Evolutionary conservation across 2,113 vertebrate genomes (phyloP).

Genomic region (Epinephelus fuscoguttatus): DNA sequence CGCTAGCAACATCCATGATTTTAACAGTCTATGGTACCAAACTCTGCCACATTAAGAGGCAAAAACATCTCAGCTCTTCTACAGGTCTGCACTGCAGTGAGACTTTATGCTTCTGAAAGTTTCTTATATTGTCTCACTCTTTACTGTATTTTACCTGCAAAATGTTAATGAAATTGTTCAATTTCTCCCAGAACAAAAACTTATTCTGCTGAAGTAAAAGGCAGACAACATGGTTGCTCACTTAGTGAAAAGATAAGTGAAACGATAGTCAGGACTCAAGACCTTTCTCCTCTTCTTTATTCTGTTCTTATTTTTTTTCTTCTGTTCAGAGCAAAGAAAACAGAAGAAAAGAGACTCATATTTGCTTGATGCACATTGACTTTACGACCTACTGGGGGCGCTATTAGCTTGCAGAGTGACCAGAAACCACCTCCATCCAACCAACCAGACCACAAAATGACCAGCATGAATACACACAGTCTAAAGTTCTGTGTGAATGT

Average conservation of each 20-base stretch:
- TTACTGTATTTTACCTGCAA: neutral
- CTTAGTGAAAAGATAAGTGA: no score
- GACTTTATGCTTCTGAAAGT: no score
- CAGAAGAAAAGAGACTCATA: neutral
- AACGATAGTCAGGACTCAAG: neutral
- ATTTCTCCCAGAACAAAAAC: neutral
- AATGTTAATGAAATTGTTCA: neutral
- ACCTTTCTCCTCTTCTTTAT: neutral
- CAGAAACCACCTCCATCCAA: neutral
- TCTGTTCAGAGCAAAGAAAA: neutral
- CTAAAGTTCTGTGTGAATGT: slow-evolving; percentile 47
- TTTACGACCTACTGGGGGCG: slow-evolving; percentile 63
- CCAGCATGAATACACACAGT: slow-evolving; percentile 58
- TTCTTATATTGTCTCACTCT: neutral
- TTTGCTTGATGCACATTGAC: slow-evolving; percentile 38
- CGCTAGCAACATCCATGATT: no score
- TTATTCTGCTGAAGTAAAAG: neutral
- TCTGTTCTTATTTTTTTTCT: neutral
- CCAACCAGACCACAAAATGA: slow-evolving; percentile 41
- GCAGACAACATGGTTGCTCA: neutral
- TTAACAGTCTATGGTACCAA: no score
- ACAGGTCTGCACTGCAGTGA: neutral
- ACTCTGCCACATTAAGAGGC: neutral
- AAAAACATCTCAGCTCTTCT: neutral
- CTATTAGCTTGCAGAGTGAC: slow-evolving; percentile 43